Conservation (phyloP, 2,888 invertebrate species). For the Drosophila meridionalis region DNA sequence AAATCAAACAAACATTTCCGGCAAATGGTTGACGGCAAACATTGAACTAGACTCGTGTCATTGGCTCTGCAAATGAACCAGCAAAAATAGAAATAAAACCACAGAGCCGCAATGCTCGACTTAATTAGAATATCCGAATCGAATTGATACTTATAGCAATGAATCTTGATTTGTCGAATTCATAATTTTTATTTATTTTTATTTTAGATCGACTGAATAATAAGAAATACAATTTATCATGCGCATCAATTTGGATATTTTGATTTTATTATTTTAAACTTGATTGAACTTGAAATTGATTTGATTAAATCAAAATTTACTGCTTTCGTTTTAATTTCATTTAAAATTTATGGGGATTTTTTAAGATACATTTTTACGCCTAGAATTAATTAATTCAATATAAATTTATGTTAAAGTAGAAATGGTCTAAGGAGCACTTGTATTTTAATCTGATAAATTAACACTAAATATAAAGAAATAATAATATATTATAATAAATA, state of each 20-base stretch:
- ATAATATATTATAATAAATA: too few relatives aligned
- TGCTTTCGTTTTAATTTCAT: too few relatives aligned
- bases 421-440: too few relatives aligned
- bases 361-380: too few relatives aligned
- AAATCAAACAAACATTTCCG: conserved; percentile 71
- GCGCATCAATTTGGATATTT: background rate
- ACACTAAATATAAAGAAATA: too few relatives aligned
- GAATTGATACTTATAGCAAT: background rate
- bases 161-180: too few relatives aligned
- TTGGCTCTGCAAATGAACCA: conserved; percentile 42
- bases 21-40: conserved; percentile 49
- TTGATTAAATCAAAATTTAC: too few relatives aligned
- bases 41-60: conserved; percentile 54
- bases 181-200: background rate
- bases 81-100: background rate
- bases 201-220: background rate
- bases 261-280: background rate
- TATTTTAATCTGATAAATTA: too few relatives aligned
- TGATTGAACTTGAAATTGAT: background rate
- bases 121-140: background rate
- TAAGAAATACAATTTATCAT: background rate
- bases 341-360: too few relatives aligned
- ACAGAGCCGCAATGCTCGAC: conserved; percentile 2
- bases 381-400: too few relatives aligned
- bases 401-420: too few relatives aligned